A percentile compares a stretch with the other conserved stretches of the same genome.
These are phyloP conservation scores for Drosophila yooni DNA, from an alignment of 2,888 invertebrate genomes.

Conservation along the genomic window DNA sequence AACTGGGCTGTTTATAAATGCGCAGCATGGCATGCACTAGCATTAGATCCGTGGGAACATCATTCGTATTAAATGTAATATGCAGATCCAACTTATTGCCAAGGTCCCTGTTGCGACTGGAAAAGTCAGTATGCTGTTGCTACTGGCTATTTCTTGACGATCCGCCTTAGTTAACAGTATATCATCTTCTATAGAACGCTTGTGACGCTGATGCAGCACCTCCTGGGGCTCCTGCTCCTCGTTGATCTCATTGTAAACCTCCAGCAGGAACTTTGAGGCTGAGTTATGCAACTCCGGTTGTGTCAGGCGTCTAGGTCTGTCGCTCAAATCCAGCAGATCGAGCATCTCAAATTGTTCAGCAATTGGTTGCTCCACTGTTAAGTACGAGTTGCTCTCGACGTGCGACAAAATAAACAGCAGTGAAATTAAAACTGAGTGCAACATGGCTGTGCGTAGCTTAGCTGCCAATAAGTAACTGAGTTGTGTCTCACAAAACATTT, in stretches of 20 bases:
- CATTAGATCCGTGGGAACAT: conserved; percentile 92
- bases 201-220: conserved; percentile 70
- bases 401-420: conserved; percentile 2
- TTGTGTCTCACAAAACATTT: rapidly evolving
- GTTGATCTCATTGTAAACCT: conserved; percentile 92
- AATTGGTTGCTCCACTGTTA: conserved; percentile 34
- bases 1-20: conserved; percentile 88
- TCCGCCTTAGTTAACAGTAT: conserved; percentile 90
- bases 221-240: conserved; percentile 81
- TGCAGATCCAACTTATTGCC: conserved; percentile 33
- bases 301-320: conserved; percentile 88
- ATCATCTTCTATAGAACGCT: conserved; percentile 67
- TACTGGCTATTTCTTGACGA: conserved; percentile 92
- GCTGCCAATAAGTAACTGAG: conserved; percentile 39
- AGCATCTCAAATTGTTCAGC: conserved; percentile 87
- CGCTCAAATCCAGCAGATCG: conserved; percentile 93
- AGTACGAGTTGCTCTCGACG: conserved; percentile 31
- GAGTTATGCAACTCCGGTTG: conserved; percentile 85
- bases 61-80: conserved; percentile 95
- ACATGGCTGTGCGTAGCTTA: conserved; percentile 17
- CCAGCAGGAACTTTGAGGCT: conserved; percentile 93
- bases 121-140: conserved; percentile 97
- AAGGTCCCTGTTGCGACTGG: conserved; percentile 85
- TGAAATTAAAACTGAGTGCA: neutral
- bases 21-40: conserved; percentile 93